These are phyloP conservation scores for Neoarius graeffei DNA, from an alignment of 2,113 vertebrate genomes.

Conservation along the genomic window DNA sequence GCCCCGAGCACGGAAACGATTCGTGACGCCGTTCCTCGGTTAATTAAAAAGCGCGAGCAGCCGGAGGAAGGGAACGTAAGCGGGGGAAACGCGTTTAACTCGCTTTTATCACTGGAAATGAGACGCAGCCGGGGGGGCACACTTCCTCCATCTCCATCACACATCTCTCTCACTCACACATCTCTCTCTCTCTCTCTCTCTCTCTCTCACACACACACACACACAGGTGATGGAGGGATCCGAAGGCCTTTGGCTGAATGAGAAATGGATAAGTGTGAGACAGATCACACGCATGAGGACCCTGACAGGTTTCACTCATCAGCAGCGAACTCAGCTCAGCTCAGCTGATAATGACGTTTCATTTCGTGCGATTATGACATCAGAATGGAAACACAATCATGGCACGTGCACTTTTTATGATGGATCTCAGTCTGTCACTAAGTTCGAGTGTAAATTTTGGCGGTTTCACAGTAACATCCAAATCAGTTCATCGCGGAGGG, in stretches of 20 bases:
- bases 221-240: neutral
- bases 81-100: constrained; percentile 76
- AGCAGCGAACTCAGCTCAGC: neutral
- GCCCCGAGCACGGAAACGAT: constrained; percentile 65
- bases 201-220: no score
- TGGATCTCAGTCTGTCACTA: neutral
- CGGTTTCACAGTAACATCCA: neutral
- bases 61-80: constrained; percentile 47
- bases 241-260: constrained; percentile 58
- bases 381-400: neutral
- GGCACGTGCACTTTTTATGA: no score
- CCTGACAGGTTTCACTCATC: neutral
- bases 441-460: neutral
- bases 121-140: constrained; percentile 71
- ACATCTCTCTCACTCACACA: no score
- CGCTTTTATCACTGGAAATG: constrained; percentile 83
- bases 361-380: neutral
- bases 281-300: neutral
- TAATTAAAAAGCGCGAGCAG: constrained; percentile 64
- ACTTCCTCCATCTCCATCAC: constrained; percentile 18
- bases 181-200: no score
- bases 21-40: constrained; percentile 68
- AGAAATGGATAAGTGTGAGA: constrained; percentile 56
- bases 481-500: neutral
- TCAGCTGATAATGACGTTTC: neutral